Evolutionary conservation across 37 sponge, comb jelly and placozoan species (phyloP).

Genomic region (Mnemiopsis leidyi): DNA sequence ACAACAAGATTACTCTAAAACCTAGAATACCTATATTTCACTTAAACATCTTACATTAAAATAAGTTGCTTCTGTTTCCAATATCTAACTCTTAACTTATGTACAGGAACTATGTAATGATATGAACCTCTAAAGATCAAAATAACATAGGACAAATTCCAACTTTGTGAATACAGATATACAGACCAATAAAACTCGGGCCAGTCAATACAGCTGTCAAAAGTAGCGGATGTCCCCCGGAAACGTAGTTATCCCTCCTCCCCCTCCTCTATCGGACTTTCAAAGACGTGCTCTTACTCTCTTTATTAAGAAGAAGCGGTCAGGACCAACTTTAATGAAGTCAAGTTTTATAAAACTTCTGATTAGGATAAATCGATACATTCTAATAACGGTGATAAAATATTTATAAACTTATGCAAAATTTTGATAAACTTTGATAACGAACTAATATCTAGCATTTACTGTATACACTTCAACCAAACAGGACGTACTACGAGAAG

Average conservation of each 20-base stretch:
- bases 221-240: neutral
- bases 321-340: neutral
- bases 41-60: too few species aligned
- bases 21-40: too few species aligned
- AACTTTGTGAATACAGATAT: neutral
- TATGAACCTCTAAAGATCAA: too few species aligned
- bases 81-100: too few species aligned
- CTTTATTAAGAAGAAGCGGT: slow-evolving; percentile 40
- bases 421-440: too few species aligned
- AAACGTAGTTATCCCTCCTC: neutral
- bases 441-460: too few species aligned
- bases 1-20: too few species aligned
- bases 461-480: too few species aligned
- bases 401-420: too few species aligned
- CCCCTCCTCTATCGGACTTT: slow-evolving; percentile 9
- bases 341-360: neutral
- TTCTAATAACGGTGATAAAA: neutral
- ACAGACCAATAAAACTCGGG: neutral
- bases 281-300: slow-evolving; percentile 54
- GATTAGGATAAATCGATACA: neutral
- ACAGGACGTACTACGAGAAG: slow-evolving; percentile 32
- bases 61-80: too few species aligned
- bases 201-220: neutral
- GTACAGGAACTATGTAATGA: too few species aligned
- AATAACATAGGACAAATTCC: too few species aligned